A percentile compares a stretch with the other conserved stretches of the same genome.
Conservation (phyloP, 1,140 invertebrate species). For the Octopus sinensis region DNA sequence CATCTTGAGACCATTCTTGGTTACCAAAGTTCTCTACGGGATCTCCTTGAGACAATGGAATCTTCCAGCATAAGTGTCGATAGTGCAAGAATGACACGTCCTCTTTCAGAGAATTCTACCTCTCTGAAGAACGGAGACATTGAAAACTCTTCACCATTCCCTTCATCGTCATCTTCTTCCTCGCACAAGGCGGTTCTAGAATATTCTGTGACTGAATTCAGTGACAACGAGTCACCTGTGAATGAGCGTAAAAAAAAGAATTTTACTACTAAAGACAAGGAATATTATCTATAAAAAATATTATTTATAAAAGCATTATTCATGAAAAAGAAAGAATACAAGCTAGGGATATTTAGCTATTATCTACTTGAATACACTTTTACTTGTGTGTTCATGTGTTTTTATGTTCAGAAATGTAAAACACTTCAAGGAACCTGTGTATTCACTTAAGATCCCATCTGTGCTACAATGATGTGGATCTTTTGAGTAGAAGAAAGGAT, state of each 20-base stretch:
- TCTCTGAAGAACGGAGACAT: not conserved
- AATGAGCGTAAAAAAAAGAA: not conserved
- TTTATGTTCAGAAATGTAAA: too few species aligned
- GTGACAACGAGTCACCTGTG: not conserved
- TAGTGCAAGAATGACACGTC: not conserved
- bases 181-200: not conserved
- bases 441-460: too few species aligned
- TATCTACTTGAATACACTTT: too few species aligned
- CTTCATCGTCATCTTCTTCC: not conserved
- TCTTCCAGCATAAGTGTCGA: not conserved
- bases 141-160: conserved; percentile 1
- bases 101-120: not conserved
- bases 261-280: not conserved
- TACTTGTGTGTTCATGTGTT: too few species aligned
- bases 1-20: not conserved
- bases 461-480: too few species aligned
- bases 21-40: not conserved
- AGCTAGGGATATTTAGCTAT: too few species aligned
- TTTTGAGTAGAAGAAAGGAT: too few species aligned
- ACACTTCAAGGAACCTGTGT: too few species aligned
- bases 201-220: conserved; percentile 4
- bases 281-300: not conserved
- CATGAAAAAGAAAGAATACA: too few species aligned
- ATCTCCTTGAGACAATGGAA: not conserved
- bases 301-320: too few species aligned